Conservation (phyloP, 2,888 invertebrate genomes). For the Neoascia interrupta region DNA sequence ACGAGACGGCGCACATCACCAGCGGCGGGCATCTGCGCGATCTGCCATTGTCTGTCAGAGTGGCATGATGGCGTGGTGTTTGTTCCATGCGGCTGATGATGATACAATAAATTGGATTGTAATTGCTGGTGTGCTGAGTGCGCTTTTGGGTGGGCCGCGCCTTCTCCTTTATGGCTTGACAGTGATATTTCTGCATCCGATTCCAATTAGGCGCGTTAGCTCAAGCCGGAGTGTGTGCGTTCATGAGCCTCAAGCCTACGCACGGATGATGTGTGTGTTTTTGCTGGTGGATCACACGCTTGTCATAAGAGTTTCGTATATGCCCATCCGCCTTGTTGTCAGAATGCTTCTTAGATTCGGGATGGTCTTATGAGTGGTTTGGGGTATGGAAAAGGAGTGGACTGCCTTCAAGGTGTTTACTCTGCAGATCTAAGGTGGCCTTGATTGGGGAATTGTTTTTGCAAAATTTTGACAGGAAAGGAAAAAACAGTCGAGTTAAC, state of each 20-base stretch:
- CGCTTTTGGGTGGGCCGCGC: conserved; percentile 62
- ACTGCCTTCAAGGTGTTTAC: too few relatives aligned
- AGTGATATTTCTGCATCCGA: conserved; percentile 64
- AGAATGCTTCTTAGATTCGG: conserved; percentile 28
- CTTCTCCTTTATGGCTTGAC: conserved; percentile 42
- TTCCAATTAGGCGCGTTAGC: conserved; percentile 61
- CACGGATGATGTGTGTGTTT: conserved; percentile 8
- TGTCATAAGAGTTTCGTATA: conserved; percentile 46
- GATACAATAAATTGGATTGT: conserved; percentile 66
- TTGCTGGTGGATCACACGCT: conserved; percentile 55
- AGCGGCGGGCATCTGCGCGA: conserved; percentile 44
- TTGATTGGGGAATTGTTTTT: too few relatives aligned
- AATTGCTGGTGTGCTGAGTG: conserved; percentile 50
- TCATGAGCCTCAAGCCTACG: conserved; percentile 2
- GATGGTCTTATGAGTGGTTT: too few relatives aligned
- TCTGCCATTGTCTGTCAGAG: conserved; percentile 32
- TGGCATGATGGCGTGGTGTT: background rate
- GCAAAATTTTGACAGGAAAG: too few relatives aligned
- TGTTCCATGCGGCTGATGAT: conserved; percentile 32
- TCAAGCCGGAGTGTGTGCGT: conserved; percentile 41
- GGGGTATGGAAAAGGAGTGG: too few relatives aligned
- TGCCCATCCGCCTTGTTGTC: conserved; percentile 42
- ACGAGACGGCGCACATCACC: conserved; percentile 52
- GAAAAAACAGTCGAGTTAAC: too few relatives aligned
- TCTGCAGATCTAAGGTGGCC: too few relatives aligned